phyloP scores from a whole-genome alignment of 2,113 vertebrate species.

The Lethenteron reissneri region DNA sequence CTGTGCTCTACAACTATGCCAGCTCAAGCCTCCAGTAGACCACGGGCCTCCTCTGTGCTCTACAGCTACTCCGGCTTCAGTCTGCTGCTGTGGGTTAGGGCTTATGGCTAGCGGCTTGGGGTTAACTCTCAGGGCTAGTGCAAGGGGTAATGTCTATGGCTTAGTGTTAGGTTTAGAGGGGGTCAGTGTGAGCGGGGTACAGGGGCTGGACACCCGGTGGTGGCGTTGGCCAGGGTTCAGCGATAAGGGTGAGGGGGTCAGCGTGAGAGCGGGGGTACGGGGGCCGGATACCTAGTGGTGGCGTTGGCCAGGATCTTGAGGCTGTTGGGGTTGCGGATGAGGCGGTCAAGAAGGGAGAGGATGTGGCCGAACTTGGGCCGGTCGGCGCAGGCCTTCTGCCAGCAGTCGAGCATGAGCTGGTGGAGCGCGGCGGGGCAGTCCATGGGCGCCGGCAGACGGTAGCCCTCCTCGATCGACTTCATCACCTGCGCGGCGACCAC shows the following conservation, averaged over 20 bases:
- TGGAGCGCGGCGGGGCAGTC: neutral
- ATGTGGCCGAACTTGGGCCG: neutral
- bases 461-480: slow-evolving; percentile 3
- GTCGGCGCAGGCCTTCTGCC: neutral
- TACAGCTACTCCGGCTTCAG: too few species aligned
- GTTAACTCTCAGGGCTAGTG: too few species aligned
- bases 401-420: slow-evolving; percentile 2
- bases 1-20: too few species aligned
- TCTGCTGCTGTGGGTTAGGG: too few species aligned
- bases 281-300: neutral
- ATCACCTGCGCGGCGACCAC: neutral
- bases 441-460: neutral
- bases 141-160: too few species aligned
- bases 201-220: neutral
- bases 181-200: too few species aligned
- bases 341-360: neutral
- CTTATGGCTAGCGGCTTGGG: too few species aligned
- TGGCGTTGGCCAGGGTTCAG: neutral
- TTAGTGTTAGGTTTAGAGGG: too few species aligned
- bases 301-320: slow-evolving; percentile 3
- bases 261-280: too few species aligned
- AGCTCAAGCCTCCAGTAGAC: too few species aligned
- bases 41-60: too few species aligned
- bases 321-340: slow-evolving; percentile 4
- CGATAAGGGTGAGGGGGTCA: too few species aligned